These are phyloP conservation scores for Harpalus rubripes DNA, from an alignment of 2,888 invertebrate genomes.

Conservation along the genomic window DNA sequence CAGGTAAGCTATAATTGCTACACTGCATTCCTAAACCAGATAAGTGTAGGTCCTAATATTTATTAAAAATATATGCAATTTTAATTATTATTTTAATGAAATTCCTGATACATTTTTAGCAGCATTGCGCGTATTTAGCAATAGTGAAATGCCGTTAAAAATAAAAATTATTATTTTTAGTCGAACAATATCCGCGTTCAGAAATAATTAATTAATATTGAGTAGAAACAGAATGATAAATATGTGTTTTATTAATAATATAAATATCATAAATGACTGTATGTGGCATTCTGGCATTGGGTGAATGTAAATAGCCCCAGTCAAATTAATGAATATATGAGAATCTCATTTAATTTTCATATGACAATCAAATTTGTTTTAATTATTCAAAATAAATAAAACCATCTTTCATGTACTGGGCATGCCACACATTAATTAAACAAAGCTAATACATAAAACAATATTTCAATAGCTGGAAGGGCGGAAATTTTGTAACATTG, in stretches of 20 bases:
- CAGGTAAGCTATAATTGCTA: too few relatives aligned
- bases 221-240: neutral
- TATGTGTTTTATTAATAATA: constrained; percentile 1
- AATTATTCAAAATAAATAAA: constrained; percentile 30
- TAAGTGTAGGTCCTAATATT: too few relatives aligned
- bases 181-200: neutral
- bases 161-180: neutral
- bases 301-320: neutral
- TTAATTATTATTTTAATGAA: neutral
- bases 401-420: neutral
- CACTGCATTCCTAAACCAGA: too few relatives aligned
- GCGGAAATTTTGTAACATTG: too few relatives aligned
- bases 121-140: neutral
- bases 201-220: neutral
- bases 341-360: constrained; percentile 44
- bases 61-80: too few relatives aligned
- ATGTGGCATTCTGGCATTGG: neutral
- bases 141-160: neutral
- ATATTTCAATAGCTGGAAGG: too few relatives aligned
- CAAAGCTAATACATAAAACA: neutral
- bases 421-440: constrained; percentile 10
- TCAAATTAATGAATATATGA: constrained; percentile 16
- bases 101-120: neutral
- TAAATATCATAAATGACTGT: neutral
- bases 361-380: constrained; percentile 46